phyloP scores from a whole-genome alignment of 2,888 invertebrate genomes.

The Hypercompe scribonia region DNA sequence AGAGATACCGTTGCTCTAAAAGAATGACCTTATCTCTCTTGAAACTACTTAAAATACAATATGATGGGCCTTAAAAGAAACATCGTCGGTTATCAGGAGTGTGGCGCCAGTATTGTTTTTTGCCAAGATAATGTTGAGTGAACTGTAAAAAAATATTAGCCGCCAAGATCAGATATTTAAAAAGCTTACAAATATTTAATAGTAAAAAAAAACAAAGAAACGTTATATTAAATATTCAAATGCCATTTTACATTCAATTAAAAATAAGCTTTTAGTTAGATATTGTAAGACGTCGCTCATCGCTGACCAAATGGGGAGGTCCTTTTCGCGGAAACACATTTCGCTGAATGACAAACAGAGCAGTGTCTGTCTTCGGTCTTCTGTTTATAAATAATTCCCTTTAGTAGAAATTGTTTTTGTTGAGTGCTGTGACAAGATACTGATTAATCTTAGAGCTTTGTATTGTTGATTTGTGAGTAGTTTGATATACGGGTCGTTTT shows the following conservation, averaged over 20 bases:
- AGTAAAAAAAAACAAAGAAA: slow-evolving; percentile 28
- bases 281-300: slow-evolving; percentile 36
- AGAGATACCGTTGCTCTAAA: slow-evolving; percentile 60
- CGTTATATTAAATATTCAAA: slow-evolving; percentile 23
- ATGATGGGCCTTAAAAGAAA: slow-evolving; percentile 50
- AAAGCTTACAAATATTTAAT: slow-evolving; percentile 32
- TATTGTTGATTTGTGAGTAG: slow-evolving; percentile 12
- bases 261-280: slow-evolving; percentile 20
- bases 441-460: slow-evolving; percentile 26
- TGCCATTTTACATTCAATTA: slow-evolving; percentile 20
- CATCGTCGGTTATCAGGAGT: slow-evolving; percentile 52
- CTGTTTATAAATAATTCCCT: slow-evolving; percentile 55
- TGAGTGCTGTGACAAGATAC: slow-evolving; percentile 31
- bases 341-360: slow-evolving; percentile 65
- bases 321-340: slow-evolving; percentile 63
- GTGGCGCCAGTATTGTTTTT: slow-evolving; percentile 74
- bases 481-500: slow-evolving; percentile 19
- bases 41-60: slow-evolving; percentile 51
- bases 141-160: slow-evolving; percentile 41
- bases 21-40: slow-evolving; percentile 59
- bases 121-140: slow-evolving; percentile 51
- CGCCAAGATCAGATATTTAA: slow-evolving; percentile 44
- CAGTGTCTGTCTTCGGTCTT: slow-evolving; percentile 48
- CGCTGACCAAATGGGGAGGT: slow-evolving; percentile 58
- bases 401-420: slow-evolving; percentile 39